Conservation (phyloP, 1,140 invertebrate species). For the Cephus cinctus region DNA sequence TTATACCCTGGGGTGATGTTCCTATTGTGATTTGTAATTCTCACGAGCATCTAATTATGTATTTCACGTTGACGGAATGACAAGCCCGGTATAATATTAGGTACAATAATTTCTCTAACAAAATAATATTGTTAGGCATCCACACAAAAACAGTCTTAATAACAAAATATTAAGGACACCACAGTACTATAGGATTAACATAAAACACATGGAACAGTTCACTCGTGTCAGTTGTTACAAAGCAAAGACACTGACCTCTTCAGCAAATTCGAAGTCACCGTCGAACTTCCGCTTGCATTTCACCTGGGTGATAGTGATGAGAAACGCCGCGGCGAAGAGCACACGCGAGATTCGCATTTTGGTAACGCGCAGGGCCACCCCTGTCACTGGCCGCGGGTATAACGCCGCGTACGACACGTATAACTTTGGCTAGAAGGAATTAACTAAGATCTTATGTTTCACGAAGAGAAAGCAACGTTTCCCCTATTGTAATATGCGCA, state of each 20-base stretch:
- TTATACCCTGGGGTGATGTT: too few species aligned
- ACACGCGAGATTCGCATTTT: slow-evolving; percentile 50
- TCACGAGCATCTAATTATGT: too few species aligned
- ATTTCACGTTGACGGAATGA: too few species aligned
- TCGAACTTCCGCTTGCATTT: slow-evolving; percentile 66
- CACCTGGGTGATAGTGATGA: slow-evolving; percentile 47
- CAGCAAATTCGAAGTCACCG: slow-evolving; percentile 69
- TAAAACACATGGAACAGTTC: too few species aligned
- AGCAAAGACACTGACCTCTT: slow-evolving; percentile 64
- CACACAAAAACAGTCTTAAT: too few species aligned
- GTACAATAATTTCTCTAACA: too few species aligned
- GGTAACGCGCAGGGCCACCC: slow-evolving; percentile 28
- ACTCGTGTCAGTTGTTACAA: too few species aligned
- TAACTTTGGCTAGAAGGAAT: background rate
- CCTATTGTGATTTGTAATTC: too few species aligned
- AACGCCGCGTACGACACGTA: slow-evolving; percentile 11
- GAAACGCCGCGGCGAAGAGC: slow-evolving; percentile 43
- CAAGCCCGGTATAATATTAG: too few species aligned
- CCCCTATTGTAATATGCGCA: slow-evolving; percentile 5
- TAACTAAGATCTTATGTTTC: background rate
- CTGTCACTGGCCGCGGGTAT: slow-evolving; percentile 6
- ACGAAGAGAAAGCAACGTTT: too few species aligned
- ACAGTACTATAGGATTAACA: too few species aligned
- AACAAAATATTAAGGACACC: background rate
- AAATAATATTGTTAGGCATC: background rate